phyloP scores from a whole-genome alignment of 1,140 invertebrate genomes.

The Bombus turneri region DNA sequence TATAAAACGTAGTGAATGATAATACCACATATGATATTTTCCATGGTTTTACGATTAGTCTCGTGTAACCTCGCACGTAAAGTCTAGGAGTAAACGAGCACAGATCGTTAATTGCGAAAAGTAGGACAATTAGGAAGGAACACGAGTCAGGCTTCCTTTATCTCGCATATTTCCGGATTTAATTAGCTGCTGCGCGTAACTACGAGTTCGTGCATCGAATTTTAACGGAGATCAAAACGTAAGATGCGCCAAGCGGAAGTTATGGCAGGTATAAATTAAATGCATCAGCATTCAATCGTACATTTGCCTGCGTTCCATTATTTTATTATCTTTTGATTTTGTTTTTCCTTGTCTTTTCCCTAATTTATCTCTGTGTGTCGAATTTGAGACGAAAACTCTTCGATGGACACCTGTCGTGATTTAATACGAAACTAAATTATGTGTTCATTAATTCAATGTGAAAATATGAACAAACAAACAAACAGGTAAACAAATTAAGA shows the following conservation, averaged over 20 bases:
- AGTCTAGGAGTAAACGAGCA: background rate
- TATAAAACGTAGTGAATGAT: background rate
- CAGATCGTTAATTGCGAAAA: slow-evolving; percentile 10
- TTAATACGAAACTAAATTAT: background rate
- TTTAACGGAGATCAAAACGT: background rate
- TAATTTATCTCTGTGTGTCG: background rate
- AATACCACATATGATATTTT: background rate
- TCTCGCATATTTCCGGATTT: slow-evolving; percentile 34
- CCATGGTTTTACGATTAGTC: background rate
- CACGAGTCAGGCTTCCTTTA: slow-evolving; percentile 11
- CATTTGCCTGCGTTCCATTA: background rate
- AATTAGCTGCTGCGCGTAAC: slow-evolving; percentile 21
- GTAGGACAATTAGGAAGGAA: slow-evolving; percentile 20
- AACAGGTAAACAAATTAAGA: background rate
- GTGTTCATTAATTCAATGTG: background rate
- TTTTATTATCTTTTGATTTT: background rate
- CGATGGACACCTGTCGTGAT: too few relatives aligned
- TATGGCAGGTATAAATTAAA: background rate
- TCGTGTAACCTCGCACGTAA: background rate
- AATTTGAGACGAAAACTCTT: background rate
- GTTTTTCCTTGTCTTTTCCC: background rate
- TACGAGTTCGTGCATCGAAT: slow-evolving; percentile 22
- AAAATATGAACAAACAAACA: background rate
- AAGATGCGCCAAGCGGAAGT: background rate
- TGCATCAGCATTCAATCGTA: background rate